Base-by-base conservation (phyloP, 2,888 invertebrate genomes). In the Apamea anceps region DNA sequence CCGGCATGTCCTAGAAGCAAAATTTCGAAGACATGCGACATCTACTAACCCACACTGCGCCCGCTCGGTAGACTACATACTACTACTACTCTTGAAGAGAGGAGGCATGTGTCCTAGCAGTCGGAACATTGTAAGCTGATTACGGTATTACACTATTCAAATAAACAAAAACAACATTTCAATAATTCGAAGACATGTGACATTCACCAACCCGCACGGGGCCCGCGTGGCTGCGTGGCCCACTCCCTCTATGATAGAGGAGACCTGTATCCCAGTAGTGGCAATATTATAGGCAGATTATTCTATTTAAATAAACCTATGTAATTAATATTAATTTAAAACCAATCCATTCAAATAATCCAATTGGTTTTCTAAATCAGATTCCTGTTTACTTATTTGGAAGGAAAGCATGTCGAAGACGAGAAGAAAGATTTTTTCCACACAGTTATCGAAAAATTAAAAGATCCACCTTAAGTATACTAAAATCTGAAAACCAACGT, bases 401-500 rank as follows among this genome's bases (percentile, higher is more conserved):
- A 3, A 37, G 3, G 32, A 37, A 72, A 25, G 18, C 15, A 1
- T 32, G 25, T 32, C 32, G 0, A 57, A 37, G 8, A 25, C 1
- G 15, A 7, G 12, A n/a, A 5, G 25, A 51, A 32, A 3, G 0
- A 12, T 21, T 25, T 51, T 8, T 25, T 13, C 1, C 2, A 13
- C 7, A 25, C 48, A 5, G 15, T 48, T 48, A 48, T 15, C 5
- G 15, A 15, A 15, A 48, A 48, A 48, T 48, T 13, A 13, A 48
- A 0, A 28, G 10, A 5, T 51, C 0, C 25, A 28, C 1, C 3
- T 54, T 21, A 10, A 42, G 6, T 5, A 28, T 18, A n/a, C 2
- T 15, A 65, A 65, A 48, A 82, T 57, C 32, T 51, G 15, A 82
- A 67, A 70, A 32, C 13, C 2, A 60, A 51, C 15, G 15, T 13